These are phyloP conservation scores for Erynnis tages DNA, from an alignment of 2,888 invertebrate species.

Conservation along the genomic window DNA sequence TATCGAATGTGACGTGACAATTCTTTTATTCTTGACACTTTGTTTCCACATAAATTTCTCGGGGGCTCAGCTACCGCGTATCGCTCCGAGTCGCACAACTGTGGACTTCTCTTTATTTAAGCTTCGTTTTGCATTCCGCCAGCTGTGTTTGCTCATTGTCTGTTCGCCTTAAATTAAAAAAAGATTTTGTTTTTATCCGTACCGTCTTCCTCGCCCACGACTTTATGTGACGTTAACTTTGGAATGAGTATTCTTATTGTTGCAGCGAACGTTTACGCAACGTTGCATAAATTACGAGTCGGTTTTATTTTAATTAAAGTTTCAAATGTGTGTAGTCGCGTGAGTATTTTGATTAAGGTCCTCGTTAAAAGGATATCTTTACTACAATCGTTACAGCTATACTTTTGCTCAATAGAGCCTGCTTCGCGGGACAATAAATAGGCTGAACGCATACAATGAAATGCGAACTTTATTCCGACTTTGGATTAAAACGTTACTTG, in stretches of 20 bases:
- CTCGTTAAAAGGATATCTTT: constrained; percentile 26
- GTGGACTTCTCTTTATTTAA: constrained; percentile 43
- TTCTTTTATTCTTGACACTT: constrained; percentile 66
- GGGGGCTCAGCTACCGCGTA: constrained; percentile 57
- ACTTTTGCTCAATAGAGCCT: constrained; percentile 9
- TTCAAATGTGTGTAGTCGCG: constrained; percentile 27
- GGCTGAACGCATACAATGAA: constrained; percentile 2
- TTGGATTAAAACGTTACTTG: not conserved
- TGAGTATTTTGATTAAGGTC: constrained; percentile 27
- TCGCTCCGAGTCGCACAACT: constrained; percentile 46
- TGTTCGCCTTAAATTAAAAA: constrained; percentile 72
- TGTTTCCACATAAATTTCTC: constrained; percentile 72
- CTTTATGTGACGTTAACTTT: constrained; percentile 78
- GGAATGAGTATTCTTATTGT: constrained; percentile 76
- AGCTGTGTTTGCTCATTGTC: constrained; percentile 80
- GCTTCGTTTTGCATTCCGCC: constrained; percentile 76
- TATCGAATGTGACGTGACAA: constrained; percentile 68
- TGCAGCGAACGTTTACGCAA: constrained; percentile 62
- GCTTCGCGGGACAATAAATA: constrained; percentile 15
- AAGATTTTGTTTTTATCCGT: constrained; percentile 65
- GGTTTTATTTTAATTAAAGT: constrained; percentile 66
- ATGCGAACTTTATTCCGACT: not conserved
- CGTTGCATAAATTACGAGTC: constrained; percentile 69
- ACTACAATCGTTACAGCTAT: constrained; percentile 18
- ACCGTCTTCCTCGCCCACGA: constrained; percentile 71